phyloP scores from a whole-genome alignment of 2,797 vertebrate species.

The Spheniscus humboldti region DNA sequence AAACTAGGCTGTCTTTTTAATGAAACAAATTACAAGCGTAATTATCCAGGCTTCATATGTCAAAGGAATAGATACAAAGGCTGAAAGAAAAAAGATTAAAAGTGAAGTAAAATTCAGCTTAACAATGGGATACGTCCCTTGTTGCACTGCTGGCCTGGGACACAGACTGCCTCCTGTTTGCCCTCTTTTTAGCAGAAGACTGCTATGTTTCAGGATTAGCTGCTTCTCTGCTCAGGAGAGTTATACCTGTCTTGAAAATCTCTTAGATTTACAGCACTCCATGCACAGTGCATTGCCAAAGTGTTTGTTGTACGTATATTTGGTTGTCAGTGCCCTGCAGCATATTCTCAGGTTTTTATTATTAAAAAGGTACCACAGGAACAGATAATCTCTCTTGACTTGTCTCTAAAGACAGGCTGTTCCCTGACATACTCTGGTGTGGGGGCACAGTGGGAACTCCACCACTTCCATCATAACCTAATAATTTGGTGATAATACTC shows the following conservation, averaged over 20 bases:
- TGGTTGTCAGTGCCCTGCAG: neutral
- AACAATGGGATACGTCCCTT: neutral
- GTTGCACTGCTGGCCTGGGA: neutral
- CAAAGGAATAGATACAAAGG: neutral
- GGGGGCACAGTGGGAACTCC: neutral
- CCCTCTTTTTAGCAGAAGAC: neutral
- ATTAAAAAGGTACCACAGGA: neutral
- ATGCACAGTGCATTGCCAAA: neutral
- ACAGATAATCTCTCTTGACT: neutral
- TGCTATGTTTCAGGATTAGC: neutral
- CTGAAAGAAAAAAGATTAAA: neutral
- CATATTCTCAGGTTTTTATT: neutral
- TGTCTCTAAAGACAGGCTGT: neutral
- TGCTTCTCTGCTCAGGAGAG: neutral
- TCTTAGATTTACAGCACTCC: neutral
- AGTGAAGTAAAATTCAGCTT: neutral
- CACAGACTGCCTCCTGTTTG: neutral
- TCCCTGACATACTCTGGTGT: neutral
- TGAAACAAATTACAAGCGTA: constrained; percentile 1
- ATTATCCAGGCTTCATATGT: neutral
- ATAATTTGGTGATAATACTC: neutral
- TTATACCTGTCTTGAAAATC: neutral
- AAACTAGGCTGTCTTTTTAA: neutral
- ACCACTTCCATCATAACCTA: neutral
- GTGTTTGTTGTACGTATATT: neutral